Evolutionary conservation across 1,140 invertebrate genomes (phyloP).

Genomic region (Eurosta solidaginis): DNA sequence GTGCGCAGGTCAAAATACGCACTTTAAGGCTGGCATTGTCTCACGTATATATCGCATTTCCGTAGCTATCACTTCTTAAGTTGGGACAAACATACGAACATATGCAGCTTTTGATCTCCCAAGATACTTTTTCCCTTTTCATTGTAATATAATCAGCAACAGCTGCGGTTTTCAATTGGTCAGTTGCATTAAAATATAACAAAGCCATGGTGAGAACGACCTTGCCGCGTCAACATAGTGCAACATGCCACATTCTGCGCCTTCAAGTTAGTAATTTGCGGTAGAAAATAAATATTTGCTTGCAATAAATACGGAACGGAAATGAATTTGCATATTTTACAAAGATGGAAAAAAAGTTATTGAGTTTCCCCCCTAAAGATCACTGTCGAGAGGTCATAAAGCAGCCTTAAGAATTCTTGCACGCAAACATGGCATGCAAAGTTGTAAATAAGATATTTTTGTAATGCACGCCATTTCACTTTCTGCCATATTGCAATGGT

Average conservation of each 20-base stretch:
- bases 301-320: not conserved
- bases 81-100: too few relatives aligned
- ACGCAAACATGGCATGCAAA: not conserved
- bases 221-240: not conserved
- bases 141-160: not conserved
- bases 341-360: not conserved
- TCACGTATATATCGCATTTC: conserved; percentile 15
- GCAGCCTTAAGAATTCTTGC: not conserved
- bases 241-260: not conserved
- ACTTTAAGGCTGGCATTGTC: not conserved
- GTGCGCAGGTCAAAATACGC: not conserved
- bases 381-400: not conserved
- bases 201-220: not conserved
- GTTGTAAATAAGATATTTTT: not conserved
- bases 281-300: not conserved
- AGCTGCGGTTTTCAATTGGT: not conserved
- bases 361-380: not conserved
- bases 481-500: not conserved
- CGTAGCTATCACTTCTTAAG: not conserved
- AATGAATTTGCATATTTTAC: not conserved
- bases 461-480: not conserved
- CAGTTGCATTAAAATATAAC: not conserved
- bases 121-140: not conserved
- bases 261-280: not conserved
- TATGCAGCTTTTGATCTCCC: too few relatives aligned